Evolutionary conservation across 2,888 invertebrate genomes (phyloP).

Genomic region (Bembecia ichneumoniformis): DNA sequence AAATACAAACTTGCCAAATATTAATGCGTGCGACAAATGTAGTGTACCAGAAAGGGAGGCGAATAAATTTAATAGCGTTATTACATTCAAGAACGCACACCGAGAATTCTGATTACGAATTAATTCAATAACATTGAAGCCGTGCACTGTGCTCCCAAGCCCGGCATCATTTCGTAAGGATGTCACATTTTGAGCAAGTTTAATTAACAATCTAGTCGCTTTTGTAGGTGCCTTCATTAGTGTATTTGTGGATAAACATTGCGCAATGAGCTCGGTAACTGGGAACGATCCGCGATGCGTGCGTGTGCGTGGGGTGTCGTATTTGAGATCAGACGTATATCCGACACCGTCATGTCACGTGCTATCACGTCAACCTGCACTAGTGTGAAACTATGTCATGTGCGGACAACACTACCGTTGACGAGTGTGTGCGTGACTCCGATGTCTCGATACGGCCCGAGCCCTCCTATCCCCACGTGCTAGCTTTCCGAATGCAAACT

Average conservation of each 20-base stretch:
- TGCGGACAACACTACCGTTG: conserved; percentile 12
- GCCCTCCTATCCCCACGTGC: conserved; percentile 44
- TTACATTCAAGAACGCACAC: conserved; percentile 57
- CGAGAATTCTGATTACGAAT: conserved; percentile 69
- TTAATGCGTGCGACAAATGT: conserved; percentile 12
- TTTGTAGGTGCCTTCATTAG: conserved; percentile 72
- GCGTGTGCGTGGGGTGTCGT: conserved; percentile 35
- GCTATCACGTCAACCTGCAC: conserved; percentile 22
- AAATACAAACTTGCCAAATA: no score
- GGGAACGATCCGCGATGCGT: conserved; percentile 33
- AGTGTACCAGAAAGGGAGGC: conserved; percentile 28
- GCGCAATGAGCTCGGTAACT: conserved; percentile 36
- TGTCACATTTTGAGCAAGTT: conserved; percentile 72
- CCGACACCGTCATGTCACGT: conserved; percentile 27
- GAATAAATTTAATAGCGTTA: conserved; percentile 50
- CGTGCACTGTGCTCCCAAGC: conserved; percentile 62
- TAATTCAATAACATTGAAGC: conserved; percentile 69
- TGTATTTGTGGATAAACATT: conserved; percentile 71
- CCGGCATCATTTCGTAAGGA: conserved; percentile 66
- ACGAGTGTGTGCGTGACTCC: conserved; percentile 32
- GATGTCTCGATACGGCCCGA: conserved; percentile 44
- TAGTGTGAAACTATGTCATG: conserved; percentile 23
- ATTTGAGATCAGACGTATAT: conserved; percentile 7
- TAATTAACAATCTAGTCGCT: conserved; percentile 73
- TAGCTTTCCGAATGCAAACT: conserved; percentile 64